Evolutionary conservation across 2,113 vertebrate species (phyloP), one percentile per base, ranked within the genome.

Genomic region (Petaurus breviceps): DNA sequence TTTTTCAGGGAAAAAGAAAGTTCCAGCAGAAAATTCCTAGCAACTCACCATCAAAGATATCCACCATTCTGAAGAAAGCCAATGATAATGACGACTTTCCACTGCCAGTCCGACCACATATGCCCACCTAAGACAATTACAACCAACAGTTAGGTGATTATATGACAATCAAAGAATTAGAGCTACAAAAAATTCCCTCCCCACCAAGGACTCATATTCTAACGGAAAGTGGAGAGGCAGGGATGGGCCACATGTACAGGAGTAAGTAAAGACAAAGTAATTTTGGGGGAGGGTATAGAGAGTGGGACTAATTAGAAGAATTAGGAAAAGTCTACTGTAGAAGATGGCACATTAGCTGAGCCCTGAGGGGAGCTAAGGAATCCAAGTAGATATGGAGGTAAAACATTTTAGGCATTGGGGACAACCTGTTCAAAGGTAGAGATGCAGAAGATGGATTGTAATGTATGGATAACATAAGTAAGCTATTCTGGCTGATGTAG

Each of bases 31-130:
- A 57, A 50, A 90, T 84, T 54, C 24, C 89, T 47, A n/a, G 91
- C 77, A 95, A 98, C 99, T 98, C 95, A 99, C 99, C 99, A 97
- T 99, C 99, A 97, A 99, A 99, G 96, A 99, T 99, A 68, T 99
- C 99, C 95, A 99, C 99, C 99, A 99, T 99, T 98, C 99, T 99
- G 99, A 99, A 99, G 98, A 99, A 99, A 0, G 99, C 99, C 98
- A 99, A 97, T 0, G 99, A 99, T 52, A 99, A 97, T 0, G 99
- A 99, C 0, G 99, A 99, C 98, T 99, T 99, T 90, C 99, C 99
- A 0, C 99, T 99, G 96, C 99, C 99, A 0, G 99, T 99, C 31
- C 99, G 99, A 3, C 99, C 99, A 52, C 99, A 99, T 97, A 99
- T 99, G 54, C 99, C 99, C 97, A 99, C 99, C 99, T 99, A 94